Percentiles rank a stretch among this genome's conserved stretches.
These are phyloP conservation scores for Biston stratarius DNA, from an alignment of 2,888 invertebrate species.

Conservation along the genomic window DNA sequence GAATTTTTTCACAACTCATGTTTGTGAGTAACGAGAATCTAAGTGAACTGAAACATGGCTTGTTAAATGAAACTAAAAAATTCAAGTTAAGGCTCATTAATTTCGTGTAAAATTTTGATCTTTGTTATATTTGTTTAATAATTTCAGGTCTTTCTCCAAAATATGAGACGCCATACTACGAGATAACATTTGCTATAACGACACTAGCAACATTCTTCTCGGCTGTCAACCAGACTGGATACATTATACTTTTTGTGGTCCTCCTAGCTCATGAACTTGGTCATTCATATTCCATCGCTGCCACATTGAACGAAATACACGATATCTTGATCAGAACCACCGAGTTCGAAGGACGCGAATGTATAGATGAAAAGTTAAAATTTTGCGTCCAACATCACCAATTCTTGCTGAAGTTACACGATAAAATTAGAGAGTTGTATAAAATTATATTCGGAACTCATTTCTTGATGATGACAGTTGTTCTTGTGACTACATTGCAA, in stretches of 20 bases:
- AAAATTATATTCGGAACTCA: conserved; percentile 64
- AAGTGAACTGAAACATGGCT: no score
- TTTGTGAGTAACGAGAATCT: no score
- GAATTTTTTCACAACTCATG: no score
- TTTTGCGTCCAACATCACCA: conserved; percentile 69
- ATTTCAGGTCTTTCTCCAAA: conserved; percentile 62
- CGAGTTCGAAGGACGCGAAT: conserved; percentile 27
- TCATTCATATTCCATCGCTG: conserved; percentile 64
- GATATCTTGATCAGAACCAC: conserved; percentile 37
- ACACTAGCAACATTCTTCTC: conserved; percentile 61
- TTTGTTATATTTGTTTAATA: neutral
- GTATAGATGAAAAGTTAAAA: conserved; percentile 52
- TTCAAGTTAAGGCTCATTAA: no score
- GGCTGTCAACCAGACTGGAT: conserved; percentile 68
- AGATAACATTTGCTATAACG: conserved; percentile 60
- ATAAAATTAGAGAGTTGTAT: conserved; percentile 58
- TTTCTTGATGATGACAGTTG: conserved; percentile 66
- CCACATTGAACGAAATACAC: conserved; percentile 56
- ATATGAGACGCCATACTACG: conserved; percentile 65
- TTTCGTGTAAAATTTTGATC: no score
- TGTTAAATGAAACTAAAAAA: no score
- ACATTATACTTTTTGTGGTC: conserved; percentile 65
- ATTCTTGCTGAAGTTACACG: conserved; percentile 60
- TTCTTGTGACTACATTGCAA: conserved; percentile 67
- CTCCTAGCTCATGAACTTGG: conserved; percentile 65